Evolutionary conservation across 2,797 vertebrate genomes (phyloP), one percentile per base, ranked within the genome.

Genomic region (Acanthiza pusilla): DNA sequence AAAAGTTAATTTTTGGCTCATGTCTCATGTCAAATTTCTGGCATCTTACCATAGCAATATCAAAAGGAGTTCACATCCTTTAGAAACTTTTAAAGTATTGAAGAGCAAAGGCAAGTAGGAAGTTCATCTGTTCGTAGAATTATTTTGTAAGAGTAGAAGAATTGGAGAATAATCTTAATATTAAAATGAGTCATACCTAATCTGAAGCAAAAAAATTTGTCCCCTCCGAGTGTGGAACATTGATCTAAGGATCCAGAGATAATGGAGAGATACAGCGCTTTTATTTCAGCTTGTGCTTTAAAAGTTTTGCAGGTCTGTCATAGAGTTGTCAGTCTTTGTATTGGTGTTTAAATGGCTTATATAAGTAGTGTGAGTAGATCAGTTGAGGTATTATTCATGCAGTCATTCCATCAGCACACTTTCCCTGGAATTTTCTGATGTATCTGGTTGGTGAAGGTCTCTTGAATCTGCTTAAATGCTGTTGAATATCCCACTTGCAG

Each of bases 1-100:
- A 97, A 95, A 96, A 89, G 75, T 88, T 90, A 93, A 89, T 92
- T 93, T 96, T 96, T 91, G 84, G 70, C 4, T 26, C 68, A 93
- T 62, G 54, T 85, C 61, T 96, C 40, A 8, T 60, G 73, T 96
- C 80, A 87, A 22, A 90, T 93, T 94, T 91, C 91, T 96, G 95
- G 81, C 91, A 78, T 79, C 45, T 89, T 89, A 83, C 57, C 74
- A 87, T 58, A 80, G 38, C 16, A 48, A 43, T 94, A 86, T 92
- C 79, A 89, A 88, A 85, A 94, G 57, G 83, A 81, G 71, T 91
- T 93, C 83, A 79, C 10, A 45, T 89, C 75, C 87, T 85, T 87
- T 75, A 72, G 48, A 91, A 93, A 38, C 29, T 88, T 86, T 8
- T n/a, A 23, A 79, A 93, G 32, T 82, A 77, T 43, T 65, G 72